Evolutionary conservation across 2,888 invertebrate species (phyloP).

Genomic region (Tetropium fuscum): DNA sequence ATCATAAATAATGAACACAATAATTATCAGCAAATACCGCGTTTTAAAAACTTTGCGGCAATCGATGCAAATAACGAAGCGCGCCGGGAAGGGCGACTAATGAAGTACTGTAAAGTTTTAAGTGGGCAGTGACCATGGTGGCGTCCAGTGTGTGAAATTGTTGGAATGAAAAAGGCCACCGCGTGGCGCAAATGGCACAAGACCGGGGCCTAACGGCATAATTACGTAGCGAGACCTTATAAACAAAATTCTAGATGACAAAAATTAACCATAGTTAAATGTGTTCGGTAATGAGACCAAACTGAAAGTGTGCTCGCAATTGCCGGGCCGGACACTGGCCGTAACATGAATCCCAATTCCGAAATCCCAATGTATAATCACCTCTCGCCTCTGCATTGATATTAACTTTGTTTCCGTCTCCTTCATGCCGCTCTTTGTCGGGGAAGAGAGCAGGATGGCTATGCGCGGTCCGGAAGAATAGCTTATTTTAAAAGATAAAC

Average conservation of each 20-base stretch:
- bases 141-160: slow-evolving; percentile 36
- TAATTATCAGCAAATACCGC: no score
- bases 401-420: slow-evolving; percentile 39
- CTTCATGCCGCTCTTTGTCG: slow-evolving; percentile 6
- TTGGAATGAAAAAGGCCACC: slow-evolving; percentile 43
- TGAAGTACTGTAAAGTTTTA: slow-evolving; percentile 45
- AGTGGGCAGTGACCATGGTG: slow-evolving; percentile 44
- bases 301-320: slow-evolving; percentile 60
- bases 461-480: slow-evolving; percentile 32
- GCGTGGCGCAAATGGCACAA: slow-evolving; percentile 49
- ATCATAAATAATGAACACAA: no score
- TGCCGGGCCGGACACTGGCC: slow-evolving; percentile 54
- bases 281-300: slow-evolving; percentile 62
- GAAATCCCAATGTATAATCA: slow-evolving; percentile 60
- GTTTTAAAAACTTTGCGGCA: no score
- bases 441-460: slow-evolving; percentile 28
- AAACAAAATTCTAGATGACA: slow-evolving; percentile 64
- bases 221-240: slow-evolving; percentile 55
- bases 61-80: slow-evolving; percentile 7
- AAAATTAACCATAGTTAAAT: slow-evolving; percentile 64
- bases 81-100: slow-evolving; percentile 5
- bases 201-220: slow-evolving; percentile 43
- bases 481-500: slow-evolving; percentile 43
- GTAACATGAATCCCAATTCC: slow-evolving; percentile 64
- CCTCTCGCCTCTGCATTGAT: slow-evolving; percentile 43